Evolutionary conservation across 2,113 vertebrate genomes (phyloP), one percentile per base, ranked within the genome.

Genomic region (Thamnaconus septentrionalis): DNA sequence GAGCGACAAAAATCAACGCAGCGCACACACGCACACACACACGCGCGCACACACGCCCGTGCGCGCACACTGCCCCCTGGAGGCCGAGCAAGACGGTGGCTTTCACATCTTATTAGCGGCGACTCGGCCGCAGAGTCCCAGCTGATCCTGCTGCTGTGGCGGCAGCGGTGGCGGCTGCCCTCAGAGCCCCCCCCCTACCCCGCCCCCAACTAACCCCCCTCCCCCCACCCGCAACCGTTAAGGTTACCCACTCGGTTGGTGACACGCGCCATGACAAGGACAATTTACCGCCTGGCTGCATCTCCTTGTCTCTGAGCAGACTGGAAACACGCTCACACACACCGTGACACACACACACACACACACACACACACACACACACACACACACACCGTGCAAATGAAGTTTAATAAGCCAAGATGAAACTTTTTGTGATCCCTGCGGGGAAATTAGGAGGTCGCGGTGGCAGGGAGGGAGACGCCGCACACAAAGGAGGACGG

Each of bases 341-440:
- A 40, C 56, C 59, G 68, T 52, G 51, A 48, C 45, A 53, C 54
- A 39, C 58, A 57, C 40, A 48, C 57, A 50, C 44, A 55, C 63
- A 59, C 55, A 41, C 57, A 50, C 56, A 58, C 69, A 54, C 59
- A 53, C 50, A 43, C 61, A 41, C 66, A 56, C 70, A 59, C 39
- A 52, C 45, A 57, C 56, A 52, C 66, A 66, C 60, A 64, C 66
- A 64, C 41, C 40, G 54, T 44, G 70, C 53, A 83, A 81, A 83
- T 85, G 66, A 83, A 77, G 64, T 85, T 79, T 79, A 77, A 79
- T 75, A 83, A 62, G 75, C 76, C 68, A 46, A 69, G 73, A 83
- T 71, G 75, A 74, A 83, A 85, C 73, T 79, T 79, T 31, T 31
- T 65, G 53, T 57, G 64, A 66, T 85, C 83, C 83, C 83, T 76